Base-by-base conservation (phyloP, 1,140 invertebrate species). In the Ostrea edulis region DNA sequence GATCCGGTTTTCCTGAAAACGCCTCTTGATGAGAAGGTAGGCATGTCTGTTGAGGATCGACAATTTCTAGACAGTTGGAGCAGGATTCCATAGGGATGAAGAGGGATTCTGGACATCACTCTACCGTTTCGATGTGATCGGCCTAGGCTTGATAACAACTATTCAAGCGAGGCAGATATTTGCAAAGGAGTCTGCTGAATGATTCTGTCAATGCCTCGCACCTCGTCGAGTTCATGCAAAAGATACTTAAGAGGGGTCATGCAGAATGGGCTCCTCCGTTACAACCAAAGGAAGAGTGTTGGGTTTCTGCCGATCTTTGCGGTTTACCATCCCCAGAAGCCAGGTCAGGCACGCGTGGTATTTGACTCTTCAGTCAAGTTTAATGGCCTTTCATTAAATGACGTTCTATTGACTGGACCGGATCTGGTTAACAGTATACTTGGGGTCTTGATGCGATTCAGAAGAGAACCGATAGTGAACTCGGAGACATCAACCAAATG, bases 41-140 rank as follows among this genome's bases (percentile, higher is more conserved):
- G 84, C 7, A 84, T 84, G 25, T 90, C 90, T 12, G 71, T 89
- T 4, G 90, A 90, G 83, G 90, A 90, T 52, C 82, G 71, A 71
- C 65, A 85, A n/a, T 90, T 90, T 68, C 35, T 87, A 14, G 14
- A 22, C 12, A 17, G 89, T 88, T 87, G 89, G 86, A 20, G 12
- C 54, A 20, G 62, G 77, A 8, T 55, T 89, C 14, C n/a, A 53
- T 52, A 85, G 71, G 58, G 82, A 87, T 51, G n/a, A 77, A 29
- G 14, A 84, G 8, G 83, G 84, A 44, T 86, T 83, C 25, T 91
- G 89, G 90, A 44, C 44, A 52, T 87, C 89, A 25, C 90, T 11
- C 62, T 91, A 20, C 88, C 90, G 7, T 89, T 91, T 83, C 85
- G 84, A 54, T 8, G 83, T 22, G 11, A 17, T 53, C 25, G 86